Evolutionary conservation across 2,113 vertebrate genomes (phyloP).

Genomic region (Apteryx mantelli): DNA sequence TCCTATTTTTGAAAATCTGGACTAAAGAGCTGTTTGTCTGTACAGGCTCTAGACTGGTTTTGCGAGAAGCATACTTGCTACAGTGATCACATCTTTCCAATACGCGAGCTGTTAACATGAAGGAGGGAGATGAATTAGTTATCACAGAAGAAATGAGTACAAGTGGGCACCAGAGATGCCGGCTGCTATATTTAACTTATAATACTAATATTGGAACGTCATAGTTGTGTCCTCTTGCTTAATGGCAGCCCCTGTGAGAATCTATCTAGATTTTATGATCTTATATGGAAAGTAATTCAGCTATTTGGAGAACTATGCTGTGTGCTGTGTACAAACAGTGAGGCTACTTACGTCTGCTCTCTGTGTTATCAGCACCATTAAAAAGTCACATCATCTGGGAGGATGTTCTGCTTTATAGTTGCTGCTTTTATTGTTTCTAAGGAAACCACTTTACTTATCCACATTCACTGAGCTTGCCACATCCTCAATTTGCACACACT

Average conservation of each 20-base stretch:
- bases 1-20: background rate
- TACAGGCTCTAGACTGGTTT: background rate
- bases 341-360: conserved; percentile 57
- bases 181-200: conserved; percentile 47
- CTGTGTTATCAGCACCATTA: conserved; percentile 55
- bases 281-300: conserved; percentile 66
- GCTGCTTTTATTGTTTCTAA: conserved; percentile 62
- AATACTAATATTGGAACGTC: conserved; percentile 55
- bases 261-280: conserved; percentile 61
- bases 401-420: conserved; percentile 48
- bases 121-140: conserved; percentile 26
- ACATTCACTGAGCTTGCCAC: background rate
- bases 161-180: conserved; percentile 7
- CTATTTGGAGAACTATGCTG: conserved; percentile 26
- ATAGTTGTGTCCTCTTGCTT: background rate
- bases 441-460: conserved; percentile 58
- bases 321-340: conserved; percentile 46
- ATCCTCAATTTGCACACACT: background rate
- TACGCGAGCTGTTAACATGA: background rate
- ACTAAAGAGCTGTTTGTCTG: background rate
- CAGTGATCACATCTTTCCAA: conserved; percentile 4
- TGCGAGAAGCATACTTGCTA: background rate
- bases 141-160: conserved; percentile 38
- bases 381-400: conserved; percentile 41
- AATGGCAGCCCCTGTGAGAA: conserved; percentile 16